Percentiles rank a stretch among this genome's conserved stretches.
Evolutionary conservation across 2,113 vertebrate genomes (phyloP).

Genomic region (Mobula hypostoma): DNA sequence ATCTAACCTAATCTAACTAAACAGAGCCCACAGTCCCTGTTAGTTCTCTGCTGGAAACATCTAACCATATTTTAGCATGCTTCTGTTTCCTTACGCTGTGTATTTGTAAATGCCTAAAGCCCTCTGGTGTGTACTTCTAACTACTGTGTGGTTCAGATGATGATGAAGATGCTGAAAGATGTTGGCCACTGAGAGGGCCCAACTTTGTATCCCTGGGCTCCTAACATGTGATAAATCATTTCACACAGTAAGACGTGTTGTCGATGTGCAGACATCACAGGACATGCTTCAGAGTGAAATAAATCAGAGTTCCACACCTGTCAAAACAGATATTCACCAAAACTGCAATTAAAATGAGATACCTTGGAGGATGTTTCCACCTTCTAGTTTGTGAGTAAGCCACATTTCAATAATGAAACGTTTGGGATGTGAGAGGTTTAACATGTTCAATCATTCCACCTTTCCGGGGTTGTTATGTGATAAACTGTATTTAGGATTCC

Average conservation of each 20-base stretch:
- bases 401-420: neutral
- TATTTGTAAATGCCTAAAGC: neutral
- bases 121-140: neutral
- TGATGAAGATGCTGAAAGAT: neutral
- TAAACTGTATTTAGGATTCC: neutral
- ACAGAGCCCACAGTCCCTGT: neutral
- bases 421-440: neutral
- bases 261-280: neutral
- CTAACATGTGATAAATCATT: neutral
- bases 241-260: neutral
- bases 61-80: neutral
- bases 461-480: neutral
- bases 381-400: neutral
- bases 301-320: neutral
- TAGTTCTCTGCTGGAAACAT: neutral
- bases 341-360: neutral
- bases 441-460: neutral
- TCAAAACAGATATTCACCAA: neutral
- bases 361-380: neutral
- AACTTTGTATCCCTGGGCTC: neutral
- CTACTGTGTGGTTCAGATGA: neutral
- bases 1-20: neutral
- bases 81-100: neutral
- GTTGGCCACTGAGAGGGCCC: neutral
- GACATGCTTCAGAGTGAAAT: neutral